A percentile compares a stretch with the other conserved stretches of the same genome.
Evolutionary conservation across 2,113 vertebrate species (phyloP).

Genomic region (Odontesthes bonariensis): DNA sequence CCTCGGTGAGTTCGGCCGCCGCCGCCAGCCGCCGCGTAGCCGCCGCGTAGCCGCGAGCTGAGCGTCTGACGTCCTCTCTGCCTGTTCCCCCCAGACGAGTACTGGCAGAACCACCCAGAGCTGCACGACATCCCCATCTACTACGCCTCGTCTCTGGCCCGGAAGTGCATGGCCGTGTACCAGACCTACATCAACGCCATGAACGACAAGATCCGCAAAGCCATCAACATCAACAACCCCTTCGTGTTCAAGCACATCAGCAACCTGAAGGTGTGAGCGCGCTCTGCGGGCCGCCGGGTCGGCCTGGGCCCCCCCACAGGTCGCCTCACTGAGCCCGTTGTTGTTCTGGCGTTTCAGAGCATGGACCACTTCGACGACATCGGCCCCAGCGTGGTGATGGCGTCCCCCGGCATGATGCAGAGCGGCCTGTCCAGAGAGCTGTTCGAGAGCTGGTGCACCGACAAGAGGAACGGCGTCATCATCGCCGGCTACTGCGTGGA

Average conservation of each 20-base stretch:
- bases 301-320: too few species aligned
- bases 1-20: constrained; percentile 80
- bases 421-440: constrained; percentile 96
- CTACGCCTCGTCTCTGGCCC: constrained; percentile 96
- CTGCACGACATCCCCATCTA: constrained; percentile 99
- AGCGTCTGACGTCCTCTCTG: too few species aligned
- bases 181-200: constrained; percentile 98
- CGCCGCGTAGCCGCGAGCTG: too few species aligned
- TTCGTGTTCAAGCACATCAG: constrained; percentile 99
- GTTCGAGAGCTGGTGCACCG: constrained; percentile 99
- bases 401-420: constrained; percentile 99
- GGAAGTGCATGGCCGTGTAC: constrained; percentile 99
- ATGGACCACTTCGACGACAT: constrained; percentile 99
- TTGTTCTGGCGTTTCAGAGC: constrained; percentile 81
- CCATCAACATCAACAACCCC: constrained; percentile 98
- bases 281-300: too few species aligned
- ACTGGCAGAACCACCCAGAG: constrained; percentile 99
- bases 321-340: too few species aligned
- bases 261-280: constrained; percentile 90
- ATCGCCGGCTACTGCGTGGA: constrained; percentile 98
- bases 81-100: constrained; percentile 86
- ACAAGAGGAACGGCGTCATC: constrained; percentile 98
- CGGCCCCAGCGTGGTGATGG: constrained; percentile 98
- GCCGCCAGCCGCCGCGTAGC: too few species aligned
- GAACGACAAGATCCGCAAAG: constrained; percentile 99